A percentile compares a stretch with the other conserved stretches of the same genome.
Conservation (phyloP, 1,140 invertebrate species). For the Brachionus plicatilis region DNA sequence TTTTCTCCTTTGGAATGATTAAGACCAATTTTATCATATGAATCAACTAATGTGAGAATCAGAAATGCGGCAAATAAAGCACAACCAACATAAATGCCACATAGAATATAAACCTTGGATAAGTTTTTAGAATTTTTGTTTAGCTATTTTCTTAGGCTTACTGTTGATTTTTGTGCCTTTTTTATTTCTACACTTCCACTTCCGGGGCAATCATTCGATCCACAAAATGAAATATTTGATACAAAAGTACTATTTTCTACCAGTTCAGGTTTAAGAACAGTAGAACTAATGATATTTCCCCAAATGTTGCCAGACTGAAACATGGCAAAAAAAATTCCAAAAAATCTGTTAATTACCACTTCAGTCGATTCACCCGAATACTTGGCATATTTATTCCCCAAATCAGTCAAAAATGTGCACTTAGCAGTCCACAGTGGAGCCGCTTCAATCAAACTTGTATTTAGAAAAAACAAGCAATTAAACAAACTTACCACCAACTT, state of each 20-base stretch:
- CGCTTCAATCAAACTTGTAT: slow-evolving; percentile 69
- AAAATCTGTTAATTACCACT: slow-evolving; percentile 85
- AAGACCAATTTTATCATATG: slow-evolving; percentile 42
- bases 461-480: slow-evolving; percentile 63
- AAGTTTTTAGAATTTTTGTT: not conserved
- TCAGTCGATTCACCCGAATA: slow-evolving; percentile 65
- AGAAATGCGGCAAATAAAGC: slow-evolving; percentile 76
- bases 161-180: slow-evolving; percentile 32
- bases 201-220: slow-evolving; percentile 4
- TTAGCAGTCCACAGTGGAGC: slow-evolving; percentile 94
- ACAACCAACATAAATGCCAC: slow-evolving; percentile 78
- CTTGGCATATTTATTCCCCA: slow-evolving; percentile 67
- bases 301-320: slow-evolving; percentile 72
- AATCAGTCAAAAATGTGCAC: slow-evolving; percentile 87
- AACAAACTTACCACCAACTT: slow-evolving; percentile 13
- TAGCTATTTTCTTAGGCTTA: not conserved
- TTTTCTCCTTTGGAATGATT: slow-evolving; percentile 38
- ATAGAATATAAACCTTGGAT: slow-evolving; percentile 63
- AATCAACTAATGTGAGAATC: slow-evolving; percentile 79
- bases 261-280: slow-evolving; percentile 63
- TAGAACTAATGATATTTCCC: slow-evolving; percentile 92
- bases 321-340: slow-evolving; percentile 93
- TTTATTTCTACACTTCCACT: slow-evolving; percentile 42
- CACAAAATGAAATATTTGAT: not conserved
- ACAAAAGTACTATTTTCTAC: not conserved